Percentiles rank a stretch among this genome's conserved stretches.
Conservation (phyloP, 2,113 vertebrate species). For the Scopus umbretta region DNA sequence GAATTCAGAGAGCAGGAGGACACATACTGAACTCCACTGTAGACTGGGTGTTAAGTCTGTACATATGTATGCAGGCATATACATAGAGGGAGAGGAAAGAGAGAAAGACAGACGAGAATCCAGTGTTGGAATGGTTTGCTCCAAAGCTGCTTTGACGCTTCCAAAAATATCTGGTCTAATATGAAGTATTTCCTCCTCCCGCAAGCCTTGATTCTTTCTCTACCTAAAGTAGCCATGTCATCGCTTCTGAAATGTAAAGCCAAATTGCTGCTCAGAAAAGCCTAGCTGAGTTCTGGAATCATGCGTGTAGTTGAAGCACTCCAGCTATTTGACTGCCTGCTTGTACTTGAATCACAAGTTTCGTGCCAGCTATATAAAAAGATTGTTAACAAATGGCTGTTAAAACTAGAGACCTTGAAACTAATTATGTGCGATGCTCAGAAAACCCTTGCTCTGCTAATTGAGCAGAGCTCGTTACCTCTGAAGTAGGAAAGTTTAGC, state of each 20-base stretch:
- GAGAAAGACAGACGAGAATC: background rate
- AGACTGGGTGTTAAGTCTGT: background rate
- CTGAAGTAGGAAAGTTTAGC: constrained; percentile 1
- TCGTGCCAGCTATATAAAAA: background rate
- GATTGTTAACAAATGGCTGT: constrained; percentile 3
- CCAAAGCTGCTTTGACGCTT: background rate
- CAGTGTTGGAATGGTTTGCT: background rate
- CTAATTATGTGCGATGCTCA: background rate
- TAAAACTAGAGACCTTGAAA: constrained; percentile 4
- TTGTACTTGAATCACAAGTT: background rate
- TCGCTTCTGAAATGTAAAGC: background rate
- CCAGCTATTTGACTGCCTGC: background rate
- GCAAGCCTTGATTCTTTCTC: background rate
- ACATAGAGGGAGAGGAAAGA: background rate
- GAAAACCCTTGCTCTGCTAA: constrained; percentile 4
- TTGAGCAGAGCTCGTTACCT: constrained; percentile 27
- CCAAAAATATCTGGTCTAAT: background rate
- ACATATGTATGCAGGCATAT: background rate
- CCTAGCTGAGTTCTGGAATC: background rate
- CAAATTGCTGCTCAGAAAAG: background rate
- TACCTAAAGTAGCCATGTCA: background rate
- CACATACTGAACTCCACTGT: background rate
- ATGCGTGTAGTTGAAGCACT: background rate
- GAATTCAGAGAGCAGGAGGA: background rate
- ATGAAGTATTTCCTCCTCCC: background rate